A percentile compares a stretch with the other conserved stretches of the same genome.
Conservation (phyloP, 2,797 vertebrate genomes). For the Urosaurus nigricauda region DNA sequence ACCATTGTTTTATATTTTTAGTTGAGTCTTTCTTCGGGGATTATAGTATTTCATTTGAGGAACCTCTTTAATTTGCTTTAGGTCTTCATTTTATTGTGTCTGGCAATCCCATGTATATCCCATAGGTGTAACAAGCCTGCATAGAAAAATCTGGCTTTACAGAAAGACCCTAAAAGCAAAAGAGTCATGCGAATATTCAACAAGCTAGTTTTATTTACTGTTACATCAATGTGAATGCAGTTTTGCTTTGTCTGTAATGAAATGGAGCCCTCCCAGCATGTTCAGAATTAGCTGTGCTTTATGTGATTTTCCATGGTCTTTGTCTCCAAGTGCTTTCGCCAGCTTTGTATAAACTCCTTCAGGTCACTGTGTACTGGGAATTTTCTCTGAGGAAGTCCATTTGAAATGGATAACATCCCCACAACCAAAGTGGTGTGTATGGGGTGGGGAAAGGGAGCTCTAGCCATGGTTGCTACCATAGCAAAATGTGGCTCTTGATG, state of each 20-base stretch:
- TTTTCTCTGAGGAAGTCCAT: neutral
- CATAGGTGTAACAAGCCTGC: neutral
- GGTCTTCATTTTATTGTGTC: no score
- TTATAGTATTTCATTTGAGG: neutral
- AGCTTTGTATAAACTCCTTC: neutral
- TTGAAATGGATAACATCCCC: neutral
- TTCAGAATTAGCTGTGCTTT: neutral
- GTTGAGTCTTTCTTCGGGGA: neutral
- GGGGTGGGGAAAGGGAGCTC: neutral
- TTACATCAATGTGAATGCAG: neutral
- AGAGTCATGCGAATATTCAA: neutral
- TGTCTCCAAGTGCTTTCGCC: neutral
- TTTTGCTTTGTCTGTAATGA: neutral
- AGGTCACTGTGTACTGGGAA: neutral
- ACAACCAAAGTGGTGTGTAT: neutral
- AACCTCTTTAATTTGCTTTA: neutral
- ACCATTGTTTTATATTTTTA: neutral
- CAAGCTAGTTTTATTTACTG: neutral
- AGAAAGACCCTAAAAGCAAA: neutral
- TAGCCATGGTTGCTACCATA: no score
- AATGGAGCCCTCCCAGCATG: neutral
- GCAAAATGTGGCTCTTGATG: neutral
- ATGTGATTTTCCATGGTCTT: constrained; percentile 10
- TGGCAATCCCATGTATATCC: neutral
- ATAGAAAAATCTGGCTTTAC: neutral